phyloP scores from a whole-genome alignment of 92 coral and sea anemone species.

The Phenganax subtilis region DNA sequence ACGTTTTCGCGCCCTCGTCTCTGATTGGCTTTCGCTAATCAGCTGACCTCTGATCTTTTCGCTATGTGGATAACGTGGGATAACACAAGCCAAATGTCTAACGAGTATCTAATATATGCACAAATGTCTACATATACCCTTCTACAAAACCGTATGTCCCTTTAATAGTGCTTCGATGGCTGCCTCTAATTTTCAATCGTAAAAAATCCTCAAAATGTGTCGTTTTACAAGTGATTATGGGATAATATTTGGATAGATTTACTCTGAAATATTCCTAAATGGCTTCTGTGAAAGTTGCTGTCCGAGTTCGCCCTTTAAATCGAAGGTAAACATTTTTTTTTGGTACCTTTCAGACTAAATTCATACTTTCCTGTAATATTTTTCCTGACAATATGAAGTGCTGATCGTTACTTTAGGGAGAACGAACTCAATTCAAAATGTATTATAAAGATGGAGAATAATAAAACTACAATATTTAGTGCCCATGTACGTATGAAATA shows the following conservation, averaged over 20 bases:
- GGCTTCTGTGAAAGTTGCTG: slow-evolving; percentile 99
- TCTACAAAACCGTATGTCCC: no score
- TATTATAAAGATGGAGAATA: slow-evolving; percentile 88
- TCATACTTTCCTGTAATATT: not conserved
- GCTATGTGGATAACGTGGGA: no score
- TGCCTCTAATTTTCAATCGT: not conserved
- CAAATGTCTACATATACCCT: no score
- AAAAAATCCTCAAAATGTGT: not conserved
- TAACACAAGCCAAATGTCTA: no score
- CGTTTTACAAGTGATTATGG: not conserved
- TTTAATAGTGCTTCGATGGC: slow-evolving; percentile 25
- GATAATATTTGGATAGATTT: slow-evolving; percentile 17
- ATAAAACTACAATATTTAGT: slow-evolving; percentile 75
- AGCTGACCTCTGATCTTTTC: no score
- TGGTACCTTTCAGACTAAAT: not conserved
- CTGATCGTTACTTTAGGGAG: slow-evolving; percentile 62
- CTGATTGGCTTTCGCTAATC: no score
- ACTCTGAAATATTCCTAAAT: slow-evolving; percentile 29
- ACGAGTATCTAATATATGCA: no score
- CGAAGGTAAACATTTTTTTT: slow-evolving; percentile 62
- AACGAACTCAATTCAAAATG: slow-evolving; percentile 88
- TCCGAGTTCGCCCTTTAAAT: slow-evolving; percentile 93
- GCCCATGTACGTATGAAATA: slow-evolving; percentile 55
- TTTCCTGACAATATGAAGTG: slow-evolving; percentile 8
- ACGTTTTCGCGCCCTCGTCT: no score